A percentile compares a stretch with the other conserved stretches of the same genome.
These are phyloP conservation scores for Stenichneumon culpator DNA, from an alignment of 2,888 invertebrate species.

Conservation along the genomic window DNA sequence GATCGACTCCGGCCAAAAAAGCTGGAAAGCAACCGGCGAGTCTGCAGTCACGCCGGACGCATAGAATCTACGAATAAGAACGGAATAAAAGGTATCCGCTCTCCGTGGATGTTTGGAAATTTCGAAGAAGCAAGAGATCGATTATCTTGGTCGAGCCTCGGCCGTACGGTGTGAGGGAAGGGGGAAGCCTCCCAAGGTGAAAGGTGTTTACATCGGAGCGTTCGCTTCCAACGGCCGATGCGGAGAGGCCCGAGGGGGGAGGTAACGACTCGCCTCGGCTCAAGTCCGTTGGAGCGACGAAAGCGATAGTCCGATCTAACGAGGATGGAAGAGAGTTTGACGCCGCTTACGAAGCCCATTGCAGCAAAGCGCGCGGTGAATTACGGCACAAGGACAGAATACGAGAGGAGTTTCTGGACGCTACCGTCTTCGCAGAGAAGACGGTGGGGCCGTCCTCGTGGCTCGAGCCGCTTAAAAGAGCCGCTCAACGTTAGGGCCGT, in stretches of 20 bases:
- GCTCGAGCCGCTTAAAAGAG: neutral
- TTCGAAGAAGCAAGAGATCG: neutral
- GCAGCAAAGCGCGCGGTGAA: conserved; percentile 3
- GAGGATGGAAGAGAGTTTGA: conserved; percentile 55
- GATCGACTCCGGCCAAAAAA: too few relatives aligned
- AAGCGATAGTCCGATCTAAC: neutral
- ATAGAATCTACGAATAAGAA: too few relatives aligned
- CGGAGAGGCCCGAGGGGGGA: neutral
- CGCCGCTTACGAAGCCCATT: neutral
- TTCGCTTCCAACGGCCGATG: conserved; percentile 17
- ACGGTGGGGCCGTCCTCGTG: conserved; percentile 46
- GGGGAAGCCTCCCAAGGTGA: too few relatives aligned
- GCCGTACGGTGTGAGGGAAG: too few relatives aligned
- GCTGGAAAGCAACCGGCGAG: too few relatives aligned
- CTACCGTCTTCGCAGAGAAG: conserved; percentile 42
- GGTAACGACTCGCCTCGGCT: neutral
- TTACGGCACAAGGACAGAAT: neutral
- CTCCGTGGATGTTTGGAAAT: too few relatives aligned
- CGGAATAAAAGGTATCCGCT: too few relatives aligned
- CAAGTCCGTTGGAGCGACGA: conserved; percentile 22
- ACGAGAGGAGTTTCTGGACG: conserved; percentile 22
- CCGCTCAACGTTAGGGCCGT: conserved; percentile 46
- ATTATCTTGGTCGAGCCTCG: neutral
- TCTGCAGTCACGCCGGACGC: too few relatives aligned
- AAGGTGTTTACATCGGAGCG: too few relatives aligned